Conservation (phyloP, 2,797 vertebrate species). For the Pipistrellus kuhlii region DNA sequence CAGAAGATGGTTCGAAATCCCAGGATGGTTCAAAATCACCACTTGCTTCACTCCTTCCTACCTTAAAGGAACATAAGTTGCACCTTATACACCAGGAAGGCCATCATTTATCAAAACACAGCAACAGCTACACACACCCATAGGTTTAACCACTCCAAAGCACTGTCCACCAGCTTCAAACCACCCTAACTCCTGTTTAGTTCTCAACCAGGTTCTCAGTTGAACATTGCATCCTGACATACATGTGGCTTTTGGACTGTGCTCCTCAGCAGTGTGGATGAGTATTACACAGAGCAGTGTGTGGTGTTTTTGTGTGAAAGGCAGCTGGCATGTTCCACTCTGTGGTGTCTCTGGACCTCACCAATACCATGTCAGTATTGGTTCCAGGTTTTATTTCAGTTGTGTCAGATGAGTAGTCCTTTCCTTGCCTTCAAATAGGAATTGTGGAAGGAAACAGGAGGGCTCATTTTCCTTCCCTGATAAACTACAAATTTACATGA, state of each 20-base stretch:
- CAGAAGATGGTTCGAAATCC: background rate
- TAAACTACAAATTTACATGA: background rate
- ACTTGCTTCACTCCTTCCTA: background rate
- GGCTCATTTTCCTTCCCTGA: rapidly evolving
- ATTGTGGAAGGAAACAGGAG: background rate
- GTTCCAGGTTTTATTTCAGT: constrained; percentile 10
- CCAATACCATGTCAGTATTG: background rate
- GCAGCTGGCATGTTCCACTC: background rate
- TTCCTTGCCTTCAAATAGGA: constrained; percentile 22
- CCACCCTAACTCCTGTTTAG: background rate
- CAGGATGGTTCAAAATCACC: background rate
- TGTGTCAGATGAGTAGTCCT: background rate
- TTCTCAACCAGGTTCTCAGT: background rate
- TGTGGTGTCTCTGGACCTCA: background rate
- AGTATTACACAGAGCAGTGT: background rate
- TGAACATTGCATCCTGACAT: background rate
- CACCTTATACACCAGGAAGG: background rate
- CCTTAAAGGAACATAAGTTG: background rate
- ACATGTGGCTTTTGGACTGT: background rate
- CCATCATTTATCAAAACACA: background rate
- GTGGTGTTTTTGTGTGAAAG: background rate
- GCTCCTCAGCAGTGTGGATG: background rate
- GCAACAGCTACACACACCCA: background rate
- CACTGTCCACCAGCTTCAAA: background rate
- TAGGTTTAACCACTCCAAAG: background rate